phyloP scores from a whole-genome alignment of 2,888 invertebrate species.

The Quadroppia sp. region DNA sequence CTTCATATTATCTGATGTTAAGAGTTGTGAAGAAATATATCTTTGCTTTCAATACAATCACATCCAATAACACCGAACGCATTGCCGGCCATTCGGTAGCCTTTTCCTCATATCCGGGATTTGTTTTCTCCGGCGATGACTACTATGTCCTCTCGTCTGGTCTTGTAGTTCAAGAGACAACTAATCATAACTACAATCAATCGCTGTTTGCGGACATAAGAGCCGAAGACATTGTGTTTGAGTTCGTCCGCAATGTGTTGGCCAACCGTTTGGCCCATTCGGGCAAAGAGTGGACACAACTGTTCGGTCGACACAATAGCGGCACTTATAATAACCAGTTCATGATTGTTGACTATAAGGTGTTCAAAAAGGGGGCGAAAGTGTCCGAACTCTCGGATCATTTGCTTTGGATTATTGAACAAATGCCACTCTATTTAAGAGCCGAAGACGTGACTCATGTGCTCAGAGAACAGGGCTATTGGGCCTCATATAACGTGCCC shows the following conservation, averaged over 20 bases:
- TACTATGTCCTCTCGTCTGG: slow-evolving; percentile 51
- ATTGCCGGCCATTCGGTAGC: slow-evolving; percentile 17
- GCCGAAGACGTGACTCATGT: slow-evolving; percentile 48
- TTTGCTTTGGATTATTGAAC: slow-evolving; percentile 53
- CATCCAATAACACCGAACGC: neutral
- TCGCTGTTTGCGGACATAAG: too few species aligned
- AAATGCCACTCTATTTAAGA: slow-evolving; percentile 52
- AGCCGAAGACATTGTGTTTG: slow-evolving; percentile 50
- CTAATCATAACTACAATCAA: too few species aligned
- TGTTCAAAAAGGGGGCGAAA: slow-evolving; percentile 50
- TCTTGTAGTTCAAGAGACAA: slow-evolving; percentile 44
- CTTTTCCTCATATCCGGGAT: slow-evolving; percentile 37
- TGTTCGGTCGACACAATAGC: slow-evolving; percentile 50
- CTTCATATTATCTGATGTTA: slow-evolving; percentile 74
- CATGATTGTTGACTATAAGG: slow-evolving; percentile 53
- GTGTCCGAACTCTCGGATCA: too few species aligned
- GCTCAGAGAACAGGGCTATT: slow-evolving; percentile 50
- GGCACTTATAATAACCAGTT: slow-evolving; percentile 55
- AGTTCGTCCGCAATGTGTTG: slow-evolving; percentile 52
- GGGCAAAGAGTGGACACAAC: slow-evolving; percentile 51
- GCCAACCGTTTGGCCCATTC: slow-evolving; percentile 52
- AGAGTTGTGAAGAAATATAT: slow-evolving; percentile 78
- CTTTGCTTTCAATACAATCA: too few species aligned
- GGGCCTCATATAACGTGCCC: slow-evolving; percentile 54
- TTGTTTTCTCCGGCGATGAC: slow-evolving; percentile 52